Base-by-base conservation (phyloP, 2,113 vertebrate genomes). In the Pristiophorus japonicus region DNA sequence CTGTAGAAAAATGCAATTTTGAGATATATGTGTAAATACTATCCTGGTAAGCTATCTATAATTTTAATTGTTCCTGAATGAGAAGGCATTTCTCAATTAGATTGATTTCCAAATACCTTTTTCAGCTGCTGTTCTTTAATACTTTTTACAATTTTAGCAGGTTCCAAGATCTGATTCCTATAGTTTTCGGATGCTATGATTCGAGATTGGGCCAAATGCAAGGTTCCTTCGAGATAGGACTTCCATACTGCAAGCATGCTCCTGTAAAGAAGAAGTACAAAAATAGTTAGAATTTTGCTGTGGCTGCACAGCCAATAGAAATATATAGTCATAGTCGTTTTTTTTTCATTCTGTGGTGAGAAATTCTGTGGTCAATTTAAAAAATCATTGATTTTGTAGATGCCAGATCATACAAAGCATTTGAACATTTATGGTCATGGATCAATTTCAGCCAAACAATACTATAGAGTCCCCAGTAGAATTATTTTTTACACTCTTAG, bases 51-150 rank as follows among this genome's bases (percentile, higher is more conserved):
- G 27, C 8, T 47, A 30, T 70, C 55, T 1, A 45, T 1, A 14
- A 10, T 1, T 47, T 94, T 16, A 51, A 94, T 27, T 67, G n/a
- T 38, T 51, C 45, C 45, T 45, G 3, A 94, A 94, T 65, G 63
- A 51, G 10, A 67, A 70, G 38, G 5, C 38, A 66, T 47, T 92
- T 34, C 27, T 65, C 45, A 73, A 65, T 55, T 88, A 87, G 47
- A 90, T 38, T 3, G 16, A 92, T 92, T 51, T 67, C 42, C 45
- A 67, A 94, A 96, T 97, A 99, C 99, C 98, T 99, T 99, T 96
- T 99, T 99, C 95, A 99, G 97, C 95, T 99, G 99, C 97, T 99
- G 99, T 73, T 99, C 99, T 97, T 99, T 99, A 97, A 98, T 99
- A 96, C 98, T 97, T 97, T 98, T 97, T n/a, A 99, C 98, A 10